Conservation (phyloP, 30 jellyfish, hydroid and myxozoan species). For the Chironex yamaguchii region DNA sequence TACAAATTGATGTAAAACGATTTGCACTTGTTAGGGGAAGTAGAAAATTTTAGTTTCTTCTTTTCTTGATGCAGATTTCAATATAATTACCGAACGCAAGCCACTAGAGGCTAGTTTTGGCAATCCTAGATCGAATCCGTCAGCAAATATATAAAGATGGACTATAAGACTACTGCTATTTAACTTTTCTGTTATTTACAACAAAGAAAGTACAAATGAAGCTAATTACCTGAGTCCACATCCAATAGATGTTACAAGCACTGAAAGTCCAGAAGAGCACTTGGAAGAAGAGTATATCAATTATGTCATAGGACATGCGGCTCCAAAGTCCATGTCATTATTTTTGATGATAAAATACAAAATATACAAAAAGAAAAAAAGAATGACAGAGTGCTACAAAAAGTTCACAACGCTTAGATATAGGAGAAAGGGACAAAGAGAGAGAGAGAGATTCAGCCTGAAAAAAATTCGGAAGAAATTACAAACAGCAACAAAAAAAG, state of each 20-base stretch:
- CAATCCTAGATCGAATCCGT: slow-evolving; percentile 34
- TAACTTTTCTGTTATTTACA: slow-evolving; percentile 15
- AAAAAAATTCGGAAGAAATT: slow-evolving; percentile 49
- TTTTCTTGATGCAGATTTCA: slow-evolving; percentile 40
- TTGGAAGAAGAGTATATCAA: slow-evolving; percentile 43
- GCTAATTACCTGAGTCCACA: slow-evolving; percentile 58
- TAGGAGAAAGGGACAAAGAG: slow-evolving; percentile 10
- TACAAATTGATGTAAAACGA: slow-evolving; percentile 56
- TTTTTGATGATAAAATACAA: too few species aligned
- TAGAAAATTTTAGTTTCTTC: slow-evolving; percentile 38
- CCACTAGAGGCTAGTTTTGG: slow-evolving; percentile 23
- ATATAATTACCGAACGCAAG: slow-evolving; percentile 23
- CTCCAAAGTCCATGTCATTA: slow-evolving; percentile 51
- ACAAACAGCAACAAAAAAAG: slow-evolving; percentile 13
- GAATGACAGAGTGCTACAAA: slow-evolving; percentile 9
- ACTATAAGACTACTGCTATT: slow-evolving; percentile 11
- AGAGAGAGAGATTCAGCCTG: slow-evolving; percentile 39
- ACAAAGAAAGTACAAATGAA: background rate
- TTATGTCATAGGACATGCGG: slow-evolving; percentile 14
- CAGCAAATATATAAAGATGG: slow-evolving; percentile 10
- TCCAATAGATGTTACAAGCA: slow-evolving; percentile 11
- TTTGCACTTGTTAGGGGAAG: slow-evolving; percentile 55
- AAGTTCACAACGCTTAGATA: slow-evolving; percentile 13
- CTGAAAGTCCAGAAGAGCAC: slow-evolving; percentile 33
- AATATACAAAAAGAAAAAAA: slow-evolving; percentile 47